Evolutionary conservation across 2,797 vertebrate species (phyloP).

Genomic region (Varecia variegata): DNA sequence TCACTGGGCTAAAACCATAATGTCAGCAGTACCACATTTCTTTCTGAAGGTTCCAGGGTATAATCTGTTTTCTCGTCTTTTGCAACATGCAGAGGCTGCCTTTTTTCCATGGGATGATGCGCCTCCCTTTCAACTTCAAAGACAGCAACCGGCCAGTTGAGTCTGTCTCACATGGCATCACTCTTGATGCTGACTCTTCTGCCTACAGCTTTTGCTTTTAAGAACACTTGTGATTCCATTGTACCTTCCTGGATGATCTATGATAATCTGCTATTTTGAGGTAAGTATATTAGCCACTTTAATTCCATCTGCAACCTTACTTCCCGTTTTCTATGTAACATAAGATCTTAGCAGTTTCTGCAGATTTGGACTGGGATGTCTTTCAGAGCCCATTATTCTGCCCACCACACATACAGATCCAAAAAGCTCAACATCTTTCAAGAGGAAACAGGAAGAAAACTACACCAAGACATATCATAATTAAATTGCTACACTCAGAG

Average conservation of each 20-base stretch:
- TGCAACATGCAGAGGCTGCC: not conserved
- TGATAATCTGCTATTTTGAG: not conserved
- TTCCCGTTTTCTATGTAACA: not conserved
- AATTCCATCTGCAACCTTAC: not conserved
- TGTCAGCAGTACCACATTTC: not conserved
- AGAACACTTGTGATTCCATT: not conserved
- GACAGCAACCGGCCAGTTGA: rapidly evolving
- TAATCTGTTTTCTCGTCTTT: not conserved
- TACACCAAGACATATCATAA: not conserved
- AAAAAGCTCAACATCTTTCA: not conserved
- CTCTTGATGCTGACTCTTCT: not conserved
- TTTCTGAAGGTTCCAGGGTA: not conserved
- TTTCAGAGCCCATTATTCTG: not conserved
- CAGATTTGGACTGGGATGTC: not conserved
- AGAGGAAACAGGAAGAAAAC: not conserved
- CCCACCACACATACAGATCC: not conserved
- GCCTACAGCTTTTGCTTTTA: not conserved
- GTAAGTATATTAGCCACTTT: not conserved
- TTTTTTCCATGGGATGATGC: not conserved
- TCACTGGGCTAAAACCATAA: not conserved
- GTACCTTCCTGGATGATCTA: not conserved
- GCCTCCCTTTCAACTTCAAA: not conserved
- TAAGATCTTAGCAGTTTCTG: not conserved
- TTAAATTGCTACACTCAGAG: not conserved
- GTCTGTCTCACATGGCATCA: no score